A percentile compares a stretch with the other conserved stretches of the same genome.
Conservation (phyloP, 2,888 invertebrate genomes). For the Caenorhabditis auriculariae region DNA sequence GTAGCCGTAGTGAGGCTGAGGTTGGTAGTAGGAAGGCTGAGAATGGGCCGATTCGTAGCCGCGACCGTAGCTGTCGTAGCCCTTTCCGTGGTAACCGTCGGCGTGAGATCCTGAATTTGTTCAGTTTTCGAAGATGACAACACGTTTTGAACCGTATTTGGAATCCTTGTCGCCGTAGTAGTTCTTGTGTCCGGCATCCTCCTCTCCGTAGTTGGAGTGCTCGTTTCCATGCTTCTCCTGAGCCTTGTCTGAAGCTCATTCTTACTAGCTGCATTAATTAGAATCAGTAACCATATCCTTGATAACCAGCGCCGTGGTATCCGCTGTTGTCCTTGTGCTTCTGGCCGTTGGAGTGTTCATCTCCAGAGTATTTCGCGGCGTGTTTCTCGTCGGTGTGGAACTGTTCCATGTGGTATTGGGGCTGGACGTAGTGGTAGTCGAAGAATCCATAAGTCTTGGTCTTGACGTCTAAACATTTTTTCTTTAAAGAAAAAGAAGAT, state of each 20-base stretch:
- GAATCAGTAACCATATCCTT: slow-evolving; percentile 22
- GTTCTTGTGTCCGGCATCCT: slow-evolving; percentile 43
- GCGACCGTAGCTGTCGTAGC: slow-evolving; percentile 38
- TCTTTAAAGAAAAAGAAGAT: background rate
- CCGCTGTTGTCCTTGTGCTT: slow-evolving; percentile 38
- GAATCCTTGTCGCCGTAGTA: slow-evolving; percentile 32
- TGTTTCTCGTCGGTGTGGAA: slow-evolving; percentile 56
- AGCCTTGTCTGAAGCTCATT: slow-evolving; percentile 31
- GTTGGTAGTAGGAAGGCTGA: slow-evolving; percentile 36
- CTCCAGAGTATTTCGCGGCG: slow-evolving; percentile 49
- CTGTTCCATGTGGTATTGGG: slow-evolving; percentile 55
- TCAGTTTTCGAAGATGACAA: background rate
- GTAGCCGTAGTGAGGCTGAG: slow-evolving; percentile 29
- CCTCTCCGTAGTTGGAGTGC: slow-evolving; percentile 39
- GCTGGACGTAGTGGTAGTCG: slow-evolving; percentile 55
- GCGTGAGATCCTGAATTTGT: slow-evolving; percentile 22
- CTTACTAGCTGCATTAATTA: background rate
- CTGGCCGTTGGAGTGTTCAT: slow-evolving; percentile 43
- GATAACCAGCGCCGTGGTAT: slow-evolving; percentile 32
- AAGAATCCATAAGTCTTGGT: slow-evolving; percentile 55
- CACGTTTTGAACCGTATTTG: slow-evolving; percentile 14
- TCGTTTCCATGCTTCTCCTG: slow-evolving; percentile 37
- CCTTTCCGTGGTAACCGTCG: slow-evolving; percentile 43
- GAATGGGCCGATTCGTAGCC: slow-evolving; percentile 38
- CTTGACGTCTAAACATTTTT: slow-evolving; percentile 40